Base-by-base conservation (phyloP, 2,113 vertebrate species). In the Seriola aureovittata region DNA sequence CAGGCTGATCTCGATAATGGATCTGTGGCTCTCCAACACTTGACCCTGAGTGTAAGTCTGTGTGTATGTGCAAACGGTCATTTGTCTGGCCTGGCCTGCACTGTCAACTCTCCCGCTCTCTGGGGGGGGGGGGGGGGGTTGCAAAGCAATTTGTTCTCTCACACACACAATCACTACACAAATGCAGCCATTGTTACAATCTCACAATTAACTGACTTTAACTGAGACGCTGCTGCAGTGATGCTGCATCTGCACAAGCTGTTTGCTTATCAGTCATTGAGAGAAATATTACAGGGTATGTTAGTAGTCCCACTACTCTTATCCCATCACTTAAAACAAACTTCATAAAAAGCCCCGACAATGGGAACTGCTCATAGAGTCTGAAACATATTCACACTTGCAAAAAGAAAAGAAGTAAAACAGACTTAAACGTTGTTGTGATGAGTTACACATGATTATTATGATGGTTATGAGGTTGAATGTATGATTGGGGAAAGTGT, bases 1-100 rank as follows among this genome's bases (percentile, higher is more conserved):
- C 84, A 60, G 84, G 67, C 84, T 81, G 90, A 90, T 89, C 80
- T 62, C 4, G 70, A 85, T 92, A 93, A 95, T 95, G 90, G 91
- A 92, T 93, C 75, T 67, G 78, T 46, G 84, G 84, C 84, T 78
- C 68, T 59, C 13, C 55, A 84, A 89, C 87, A 91, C 81, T 92
- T 94, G 91, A 94, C 93, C 93, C 81, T 59, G 54, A 54, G 69
- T 73, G 77, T 75, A 50, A 32, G 63, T 57, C 52, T 68, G 59
- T 73, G 62, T 62, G 75, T 77, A 46, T 64, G 83, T 76, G 67
- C 59, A 85, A 88, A 82, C 73, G 86, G 87, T 89, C 80, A 81
- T 94, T 94, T 94, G 87, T 93, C 93, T 90, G 69, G 65, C 62
- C 14, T 19, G 78, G 75, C 55, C 79, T 59, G 72, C 25, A 17